Conservation (phyloP, 2,113 vertebrate genomes). For the Ammodramus savannarum region DNA sequence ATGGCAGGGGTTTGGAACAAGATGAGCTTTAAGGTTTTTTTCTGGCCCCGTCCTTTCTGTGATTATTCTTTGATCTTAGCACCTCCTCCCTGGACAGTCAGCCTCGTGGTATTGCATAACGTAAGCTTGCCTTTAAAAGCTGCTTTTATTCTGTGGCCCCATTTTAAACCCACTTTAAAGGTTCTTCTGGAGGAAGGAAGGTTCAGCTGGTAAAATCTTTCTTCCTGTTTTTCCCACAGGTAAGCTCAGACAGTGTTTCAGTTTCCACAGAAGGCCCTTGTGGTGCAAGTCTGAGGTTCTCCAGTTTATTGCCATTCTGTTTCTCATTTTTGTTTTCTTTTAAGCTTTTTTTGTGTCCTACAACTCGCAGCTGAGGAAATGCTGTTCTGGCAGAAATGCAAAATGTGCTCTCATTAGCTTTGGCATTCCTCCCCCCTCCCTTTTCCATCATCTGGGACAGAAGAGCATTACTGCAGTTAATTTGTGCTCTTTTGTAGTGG, state of each 20-base stretch:
- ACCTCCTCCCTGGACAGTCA: accelerated
- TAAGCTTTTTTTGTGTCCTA: neutral
- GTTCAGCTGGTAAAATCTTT: neutral
- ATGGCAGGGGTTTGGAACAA: neutral
- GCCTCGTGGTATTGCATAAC: neutral
- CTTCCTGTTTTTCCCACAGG: neutral
- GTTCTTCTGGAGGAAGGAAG: neutral
- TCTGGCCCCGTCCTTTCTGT: neutral
- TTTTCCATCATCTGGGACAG: neutral
- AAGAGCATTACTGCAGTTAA: slow-evolving; percentile 38
- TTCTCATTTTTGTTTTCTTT: accelerated
- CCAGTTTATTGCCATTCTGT: neutral
- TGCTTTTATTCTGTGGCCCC: neutral
- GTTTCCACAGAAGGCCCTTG: neutral
- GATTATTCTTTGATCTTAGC: neutral
- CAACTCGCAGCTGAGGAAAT: neutral
- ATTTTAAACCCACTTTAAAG: neutral
- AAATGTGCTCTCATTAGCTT: neutral
- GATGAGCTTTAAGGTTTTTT: neutral
- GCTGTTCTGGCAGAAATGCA: slow-evolving; percentile 24
- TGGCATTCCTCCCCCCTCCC: neutral
- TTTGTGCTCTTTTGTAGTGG: slow-evolving; percentile 37
- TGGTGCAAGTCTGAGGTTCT: neutral
- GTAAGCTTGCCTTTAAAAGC: neutral
- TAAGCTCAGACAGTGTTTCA: neutral